Evolutionary conservation across 1,140 invertebrate species (phyloP), one percentile per base, ranked within the genome.

Genomic region (Drosophila watanabei): DNA sequence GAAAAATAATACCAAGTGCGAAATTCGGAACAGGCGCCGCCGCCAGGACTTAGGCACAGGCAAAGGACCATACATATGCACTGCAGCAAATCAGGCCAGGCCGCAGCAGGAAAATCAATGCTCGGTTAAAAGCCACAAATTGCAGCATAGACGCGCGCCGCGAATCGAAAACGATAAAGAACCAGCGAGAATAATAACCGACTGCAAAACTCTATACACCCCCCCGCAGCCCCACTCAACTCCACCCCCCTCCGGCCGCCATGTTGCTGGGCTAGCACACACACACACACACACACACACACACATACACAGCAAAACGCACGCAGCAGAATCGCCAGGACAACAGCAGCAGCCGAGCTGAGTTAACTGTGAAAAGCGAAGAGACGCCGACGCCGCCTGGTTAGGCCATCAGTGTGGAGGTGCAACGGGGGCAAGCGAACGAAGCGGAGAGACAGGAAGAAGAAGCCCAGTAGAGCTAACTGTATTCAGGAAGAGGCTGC

Each of bases 391-490:
- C 80, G 64, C 78, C 87, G 77, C 64, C 68, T 84, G 85, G 85
- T 88, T 88, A 90, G 85, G 85, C 85, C 85, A 82, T 85, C 81
- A 85, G 85, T 88, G 84, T 77, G 84, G 84, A 88, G 85, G 81
- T 89, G 85, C 85, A 87, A 70, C 84, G 84, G 83, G 60, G 83
- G 83, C 83, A 32, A 60, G 37, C 39, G 37, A 14, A 30, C 35
- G 41, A 56, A 16, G n/a, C 46, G 33, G 46, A 57, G 49, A 30
- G 35, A 18, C 61, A 30, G 35, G 48, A 24, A 24, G 61, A 63
- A 54, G n/a, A 35, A 35, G 51, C 52, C 52, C 52, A 54, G 35
- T 35, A 57, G 37, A 65, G 14, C 45, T 45, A 77, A 46, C 20
- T 71, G 35, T 51, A 41, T n/a, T 30, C 30, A 37, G 65, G 64